Percentiles rank a stretch among this genome's conserved stretches.
Evolutionary conservation across 2,797 vertebrate species (phyloP).

Genomic region (Taenioides sp.): DNA sequence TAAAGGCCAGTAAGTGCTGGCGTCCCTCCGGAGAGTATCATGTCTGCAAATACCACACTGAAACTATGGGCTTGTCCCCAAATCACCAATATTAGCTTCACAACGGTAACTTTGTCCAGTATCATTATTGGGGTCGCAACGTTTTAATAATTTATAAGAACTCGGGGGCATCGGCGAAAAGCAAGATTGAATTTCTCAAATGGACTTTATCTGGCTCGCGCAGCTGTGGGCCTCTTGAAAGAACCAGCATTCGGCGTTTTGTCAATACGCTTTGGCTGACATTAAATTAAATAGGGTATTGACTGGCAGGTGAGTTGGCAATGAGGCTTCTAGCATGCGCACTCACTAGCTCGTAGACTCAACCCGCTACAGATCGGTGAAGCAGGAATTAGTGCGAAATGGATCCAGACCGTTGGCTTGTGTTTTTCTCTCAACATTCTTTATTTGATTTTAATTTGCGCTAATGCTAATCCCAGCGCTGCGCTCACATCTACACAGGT

Average conservation of each 20-base stretch:
- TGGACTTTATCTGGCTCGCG: conserved; percentile 91
- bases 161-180: conserved; percentile 63
- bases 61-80: conserved; percentile 50
- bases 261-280: conserved; percentile 88
- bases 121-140: conserved; percentile 48
- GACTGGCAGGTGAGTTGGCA: conserved; percentile 84
- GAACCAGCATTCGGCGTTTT: conserved; percentile 78
- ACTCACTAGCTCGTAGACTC: conserved; percentile 71
- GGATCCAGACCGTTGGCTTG: conserved; percentile 80
- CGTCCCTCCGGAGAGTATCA: conserved; percentile 49
- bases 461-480: conserved; percentile 82
- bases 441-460: conserved; percentile 96
- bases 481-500: conserved; percentile 72
- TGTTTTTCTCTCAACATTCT: conserved; percentile 78
- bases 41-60: conserved; percentile 42
- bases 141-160: conserved; percentile 77
- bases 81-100: conserved; percentile 73
- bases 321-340: conserved; percentile 78
- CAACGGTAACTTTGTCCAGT: conserved; percentile 55
- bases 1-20: conserved; percentile 67
- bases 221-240: conserved; percentile 84
- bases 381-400: conserved; percentile 88
- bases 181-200: conserved; percentile 78
- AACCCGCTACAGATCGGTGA: conserved; percentile 83
- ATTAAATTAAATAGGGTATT: conserved; percentile 99